Conservation (phyloP, 2,888 invertebrate genomes). For the Lepidochrysops patricia region DNA sequence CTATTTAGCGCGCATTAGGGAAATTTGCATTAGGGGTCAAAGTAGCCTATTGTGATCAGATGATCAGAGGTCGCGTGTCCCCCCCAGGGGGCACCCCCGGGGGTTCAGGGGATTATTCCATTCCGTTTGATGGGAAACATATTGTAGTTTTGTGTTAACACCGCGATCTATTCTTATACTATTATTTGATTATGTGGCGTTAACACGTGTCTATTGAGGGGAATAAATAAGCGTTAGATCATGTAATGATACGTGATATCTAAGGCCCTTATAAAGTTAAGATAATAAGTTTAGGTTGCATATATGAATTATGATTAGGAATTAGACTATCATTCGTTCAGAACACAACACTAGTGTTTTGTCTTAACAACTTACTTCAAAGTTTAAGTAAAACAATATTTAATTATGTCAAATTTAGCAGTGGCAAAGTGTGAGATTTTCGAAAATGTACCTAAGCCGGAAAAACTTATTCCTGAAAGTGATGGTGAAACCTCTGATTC, state of each 20-base stretch:
- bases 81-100: constrained; percentile 7
- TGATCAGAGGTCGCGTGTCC: not conserved
- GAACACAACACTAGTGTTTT: too few species aligned
- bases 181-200: not conserved
- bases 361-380: too few species aligned
- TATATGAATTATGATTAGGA: too few species aligned
- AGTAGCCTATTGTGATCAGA: not conserved
- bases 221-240: not conserved
- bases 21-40: constrained; percentile 3
- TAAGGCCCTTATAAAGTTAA: too few species aligned
- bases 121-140: constrained; percentile 10
- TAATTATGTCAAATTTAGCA: too few species aligned
- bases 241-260: not conserved
- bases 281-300: too few species aligned
- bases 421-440: too few species aligned
- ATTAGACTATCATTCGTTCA: too few species aligned
- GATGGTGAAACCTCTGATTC: too few species aligned
- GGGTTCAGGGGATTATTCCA: constrained; percentile 10
- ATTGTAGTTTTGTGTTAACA: constrained; percentile 6
- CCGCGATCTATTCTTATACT: not conserved
- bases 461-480: too few species aligned
- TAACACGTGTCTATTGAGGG: not conserved
- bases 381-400: too few species aligned
- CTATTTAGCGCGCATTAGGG: not conserved
- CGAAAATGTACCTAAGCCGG: too few species aligned